Base-by-base conservation (phyloP, 2,888 invertebrate species). In the Cerastis rubricosa region DNA sequence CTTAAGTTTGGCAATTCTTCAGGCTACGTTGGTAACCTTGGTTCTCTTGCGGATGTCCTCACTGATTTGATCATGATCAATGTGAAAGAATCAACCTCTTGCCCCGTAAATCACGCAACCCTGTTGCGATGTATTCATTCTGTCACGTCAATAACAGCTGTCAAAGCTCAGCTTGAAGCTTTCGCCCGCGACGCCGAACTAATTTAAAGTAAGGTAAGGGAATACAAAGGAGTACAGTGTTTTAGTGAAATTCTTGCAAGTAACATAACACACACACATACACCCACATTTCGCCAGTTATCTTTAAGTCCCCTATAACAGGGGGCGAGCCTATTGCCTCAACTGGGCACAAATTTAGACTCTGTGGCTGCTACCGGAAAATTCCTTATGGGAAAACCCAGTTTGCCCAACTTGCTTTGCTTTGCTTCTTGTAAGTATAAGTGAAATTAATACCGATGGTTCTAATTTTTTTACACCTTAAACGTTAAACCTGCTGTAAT, bases 221-320 rank as follows among this genome's bases (percentile, higher is more conserved):
- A 59, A 79, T 59, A 76, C 76, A 76, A 80, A 49, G 29, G 35
- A 59, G 76, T 59, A 49, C 43, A 80, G 43, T 70, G 80, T 59
- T 49, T 59, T 49, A 79, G 80, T 76, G 71, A 79, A 79, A 69
- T 79, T 57, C 79, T 70, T 69, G 57, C 29, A 69, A 49, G 79
- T 68, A 35, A 35, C 35, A 35, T 35, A 35, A 35, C 35, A 35
- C 3, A n/a, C 35, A 35, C 35, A 3, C 35, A 3, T 35, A 35
- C 35, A 35, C 35, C 35, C 35, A 35, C 35, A 35, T 35, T 35
- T 35, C 35, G 35, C 35, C 35, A 3, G 35, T 35, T 35, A 35
- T 35, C 35, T 35, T 35, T 35, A 35, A 35, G 35, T 35, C 35
- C 35, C 35, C 1, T 35, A 3, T 35, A 35, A 35, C 3, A 35